A percentile compares a stretch with the other conserved stretches of the same genome.
These are phyloP conservation scores for Sardinella longiceps DNA, from an alignment of 2,797 vertebrate genomes.

Conservation along the genomic window DNA sequence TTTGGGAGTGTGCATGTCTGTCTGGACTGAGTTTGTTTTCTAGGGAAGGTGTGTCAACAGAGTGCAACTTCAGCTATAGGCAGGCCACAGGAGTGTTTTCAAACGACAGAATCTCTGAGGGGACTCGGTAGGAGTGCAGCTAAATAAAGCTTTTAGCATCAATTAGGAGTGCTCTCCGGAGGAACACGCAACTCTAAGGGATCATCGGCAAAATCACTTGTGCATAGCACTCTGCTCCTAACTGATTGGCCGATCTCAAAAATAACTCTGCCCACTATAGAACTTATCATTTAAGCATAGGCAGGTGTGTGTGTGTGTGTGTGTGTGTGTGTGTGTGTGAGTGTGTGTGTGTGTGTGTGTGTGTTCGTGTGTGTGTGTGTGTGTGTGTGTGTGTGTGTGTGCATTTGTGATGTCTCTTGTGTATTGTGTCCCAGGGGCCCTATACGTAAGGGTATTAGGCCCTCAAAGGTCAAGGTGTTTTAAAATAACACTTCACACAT, in stretches of 20 bases:
- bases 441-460: background rate
- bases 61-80: conserved; percentile 19
- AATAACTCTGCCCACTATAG: conserved; percentile 37
- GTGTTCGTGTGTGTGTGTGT: background rate
- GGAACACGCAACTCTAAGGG: conserved; percentile 62
- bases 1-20: background rate
- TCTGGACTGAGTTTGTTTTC: conserved; percentile 25
- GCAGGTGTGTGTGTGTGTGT: conserved; percentile 3
- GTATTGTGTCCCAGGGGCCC: background rate
- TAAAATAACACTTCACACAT: background rate
- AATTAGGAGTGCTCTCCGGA: conserved; percentile 58
- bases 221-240: conserved; percentile 38
- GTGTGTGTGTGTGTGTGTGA: conserved; percentile 5
- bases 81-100: conserved; percentile 27
- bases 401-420: background rate
- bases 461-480: background rate
- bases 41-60: conserved; percentile 32
- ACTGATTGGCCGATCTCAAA: conserved; percentile 46
- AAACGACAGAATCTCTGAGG: conserved; percentile 31
- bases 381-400: conserved; percentile 4
- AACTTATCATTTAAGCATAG: conserved; percentile 8
- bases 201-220: conserved; percentile 40
- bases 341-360: too few species aligned
- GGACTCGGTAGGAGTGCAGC: conserved; percentile 33
- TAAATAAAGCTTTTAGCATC: conserved; percentile 63